Base-by-base conservation (phyloP, 2,113 vertebrate genomes). In the Parus major region DNA sequence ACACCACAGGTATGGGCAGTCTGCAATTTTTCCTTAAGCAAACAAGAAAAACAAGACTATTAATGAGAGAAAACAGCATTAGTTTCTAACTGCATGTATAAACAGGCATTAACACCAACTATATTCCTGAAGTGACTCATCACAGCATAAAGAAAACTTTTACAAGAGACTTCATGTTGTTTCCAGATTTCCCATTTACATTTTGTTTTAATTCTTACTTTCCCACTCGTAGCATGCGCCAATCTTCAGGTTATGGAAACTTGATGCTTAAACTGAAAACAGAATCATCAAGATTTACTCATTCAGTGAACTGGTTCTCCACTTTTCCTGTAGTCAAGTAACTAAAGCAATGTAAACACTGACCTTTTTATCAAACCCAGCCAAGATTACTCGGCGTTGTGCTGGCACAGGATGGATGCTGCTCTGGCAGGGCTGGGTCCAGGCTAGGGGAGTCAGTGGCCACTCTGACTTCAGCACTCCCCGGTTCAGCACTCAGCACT, bases 31-130 rank as follows among this genome's bases (percentile, higher is more conserved):
- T 86, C 95, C 92, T 75, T 92, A 90, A 91, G 94, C 95, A 96
- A 97, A 96, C 95, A 95, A 97, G 97, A 89, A 93, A 88, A 95
- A 95, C 96, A 88, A 95, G 95, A 95, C 94, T 89, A 69, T 71
- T 96, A 95, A 94, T 60, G 86, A 91, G 68, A 96, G 94, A 96
- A 94, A 96, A 77, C 88, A 92, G 94, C 71, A 36, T 60, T 57
- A 47, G 78, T 69, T 95, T 92, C 88, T 95, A 94, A 95, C 92
- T 96, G 93, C 95, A 92, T 61, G 29, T 92, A 96, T 90, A 94
- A 96, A 96, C 72, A 96, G 61, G 78, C 63, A 86, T 70, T 76
- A 90, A 95, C 96, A 88, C 33, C 66, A 86, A 80, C 50, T 14
- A 42, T 82, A 87, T 46, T 82, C 92, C 88, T 72, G 61, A 93